These are phyloP conservation scores for Thunnus albacares DNA, from an alignment of 2,797 vertebrate species.

Conservation along the genomic window DNA sequence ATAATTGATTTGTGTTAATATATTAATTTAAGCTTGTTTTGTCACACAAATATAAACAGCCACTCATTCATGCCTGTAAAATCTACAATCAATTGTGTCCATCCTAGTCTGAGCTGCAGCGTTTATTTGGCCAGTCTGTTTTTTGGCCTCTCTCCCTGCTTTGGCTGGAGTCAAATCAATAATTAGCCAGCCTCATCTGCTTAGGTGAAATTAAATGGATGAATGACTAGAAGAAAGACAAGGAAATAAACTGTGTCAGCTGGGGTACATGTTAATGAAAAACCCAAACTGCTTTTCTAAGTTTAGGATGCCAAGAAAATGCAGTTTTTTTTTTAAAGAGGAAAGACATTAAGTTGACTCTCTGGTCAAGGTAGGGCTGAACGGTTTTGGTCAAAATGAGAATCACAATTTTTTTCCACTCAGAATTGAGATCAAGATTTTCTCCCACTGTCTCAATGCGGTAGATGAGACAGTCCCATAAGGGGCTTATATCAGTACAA, in stretches of 20 bases:
- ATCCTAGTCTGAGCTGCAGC: background rate
- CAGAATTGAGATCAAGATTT: too few relatives aligned
- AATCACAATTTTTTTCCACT: too few relatives aligned
- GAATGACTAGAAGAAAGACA: conserved; percentile 15
- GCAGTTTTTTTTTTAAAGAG: background rate
- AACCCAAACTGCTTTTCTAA: conserved; percentile 5
- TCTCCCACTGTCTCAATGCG: too few relatives aligned
- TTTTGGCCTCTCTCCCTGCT: background rate
- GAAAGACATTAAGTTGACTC: background rate
- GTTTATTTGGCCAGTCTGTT: background rate
- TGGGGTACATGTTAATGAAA: conserved; percentile 17
- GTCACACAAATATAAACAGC: conserved; percentile 37
- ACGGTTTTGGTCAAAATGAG: too few relatives aligned
- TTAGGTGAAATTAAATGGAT: conserved; percentile 36
- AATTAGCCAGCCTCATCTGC: conserved; percentile 38
- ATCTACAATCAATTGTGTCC: conserved; percentile 1
- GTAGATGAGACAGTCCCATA: too few relatives aligned
- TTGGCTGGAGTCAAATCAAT: conserved; percentile 29
- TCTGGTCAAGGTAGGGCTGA: background rate
- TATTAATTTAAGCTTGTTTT: conserved; percentile 3
- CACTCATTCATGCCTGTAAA: conserved; percentile 26
- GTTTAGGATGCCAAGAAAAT: background rate
- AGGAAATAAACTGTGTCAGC: conserved; percentile 30
- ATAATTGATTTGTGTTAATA: background rate
- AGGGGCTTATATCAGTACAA: too few relatives aligned